Evolutionary conservation across 2,113 vertebrate species (phyloP), one percentile per base, ranked within the genome.

Genomic region (Chloropsis cyanopogon): DNA sequence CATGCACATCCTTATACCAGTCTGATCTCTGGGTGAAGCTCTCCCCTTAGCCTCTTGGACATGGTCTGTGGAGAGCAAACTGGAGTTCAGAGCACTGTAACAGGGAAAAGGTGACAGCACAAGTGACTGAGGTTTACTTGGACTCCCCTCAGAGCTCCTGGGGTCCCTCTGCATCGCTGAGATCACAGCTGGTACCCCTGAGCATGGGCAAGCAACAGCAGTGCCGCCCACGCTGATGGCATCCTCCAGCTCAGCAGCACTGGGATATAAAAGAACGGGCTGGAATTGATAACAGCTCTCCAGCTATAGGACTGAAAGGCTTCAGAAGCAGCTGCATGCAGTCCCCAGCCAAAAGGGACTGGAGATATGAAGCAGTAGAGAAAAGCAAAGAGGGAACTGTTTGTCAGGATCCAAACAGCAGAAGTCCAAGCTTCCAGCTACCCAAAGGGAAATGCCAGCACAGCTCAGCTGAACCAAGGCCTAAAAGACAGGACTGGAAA

Each of bases 281-380:
- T 91, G 61, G 70, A 82, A 77, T 9, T 59, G 56, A 12, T 82
- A 88, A 76, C 63, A 83, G 18, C 71, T 50, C 83, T 89, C 77
- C 81, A 94, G 64, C 73, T 92, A 91, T 15, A 82, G 63, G 78
- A 86, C 66, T 78, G 52, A 93, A 89, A 85, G 88, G 76, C 78
- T 83, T 52, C 90, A 82, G 68, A 77, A 61, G 50, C 95, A 96
- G 87, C 89, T 95, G 91, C 81, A 72, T 0, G 1, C 64, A 94
- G 64, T 33, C 26, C 31, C 64, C 54, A 82, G 93, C 77, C 91
- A 89, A 91, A 78, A 71, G 42, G 29, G 50, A 90, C 20, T 42
- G 53, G 63, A 91, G 39, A 75, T 59, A 63, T 1, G 16, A 90
- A 86, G 81, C 64, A 54, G 50, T 1, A 64, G 39, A 88, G 23